Conservation (phyloP, 2,113 vertebrate species). For the Ameiurus melas region DNA sequence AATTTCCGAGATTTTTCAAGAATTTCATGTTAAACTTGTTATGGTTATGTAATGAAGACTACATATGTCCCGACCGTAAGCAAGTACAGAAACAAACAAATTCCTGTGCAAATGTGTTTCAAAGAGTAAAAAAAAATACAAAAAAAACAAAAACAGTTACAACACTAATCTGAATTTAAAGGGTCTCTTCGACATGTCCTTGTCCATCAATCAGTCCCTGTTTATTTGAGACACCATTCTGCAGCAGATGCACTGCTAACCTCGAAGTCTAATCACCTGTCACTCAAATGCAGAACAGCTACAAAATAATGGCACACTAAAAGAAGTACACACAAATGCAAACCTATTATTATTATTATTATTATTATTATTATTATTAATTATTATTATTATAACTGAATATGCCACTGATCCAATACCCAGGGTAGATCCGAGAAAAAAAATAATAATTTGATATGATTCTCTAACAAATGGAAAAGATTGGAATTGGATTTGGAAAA, state of each 20-base stretch:
- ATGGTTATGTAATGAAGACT: not conserved
- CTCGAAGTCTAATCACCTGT: constrained; percentile 47
- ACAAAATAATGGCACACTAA: not conserved
- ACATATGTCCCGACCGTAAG: not conserved
- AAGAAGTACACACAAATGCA: not conserved
- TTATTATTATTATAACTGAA: too few relatives aligned
- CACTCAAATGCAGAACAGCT: constrained; percentile 34
- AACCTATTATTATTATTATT: not conserved
- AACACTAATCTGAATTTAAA: not conserved
- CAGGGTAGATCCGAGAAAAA: not conserved
- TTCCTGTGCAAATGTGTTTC: not conserved
- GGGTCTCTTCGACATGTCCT: constrained; percentile 40
- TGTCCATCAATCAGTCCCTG: constrained; percentile 67
- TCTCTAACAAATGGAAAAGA: not conserved
- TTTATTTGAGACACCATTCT: constrained; percentile 60
- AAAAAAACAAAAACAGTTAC: not conserved
- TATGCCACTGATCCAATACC: not conserved
- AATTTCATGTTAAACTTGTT: not conserved
- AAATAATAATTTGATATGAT: not conserved
- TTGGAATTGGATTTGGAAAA: not conserved
- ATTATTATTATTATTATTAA: too few relatives aligned
- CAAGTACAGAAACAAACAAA: not conserved
- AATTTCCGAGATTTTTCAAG: not conserved
- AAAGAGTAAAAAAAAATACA: not conserved
- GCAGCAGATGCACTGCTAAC: constrained; percentile 10